Base-by-base conservation (phyloP, 2,113 vertebrate species). In the Spea bombifrons region DNA sequence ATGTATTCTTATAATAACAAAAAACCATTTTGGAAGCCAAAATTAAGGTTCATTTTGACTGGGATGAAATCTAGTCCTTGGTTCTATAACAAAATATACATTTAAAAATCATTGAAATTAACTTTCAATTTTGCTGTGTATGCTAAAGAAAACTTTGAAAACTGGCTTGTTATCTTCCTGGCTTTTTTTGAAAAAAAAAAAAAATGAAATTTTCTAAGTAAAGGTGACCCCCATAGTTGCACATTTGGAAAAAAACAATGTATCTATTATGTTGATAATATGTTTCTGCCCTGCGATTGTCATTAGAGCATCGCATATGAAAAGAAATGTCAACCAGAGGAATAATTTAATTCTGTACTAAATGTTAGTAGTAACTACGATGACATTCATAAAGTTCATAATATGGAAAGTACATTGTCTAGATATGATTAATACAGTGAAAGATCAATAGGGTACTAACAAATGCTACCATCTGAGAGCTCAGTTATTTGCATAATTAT, bases 351-450 rank as follows among this genome's bases (percentile, higher is more conserved):
- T 69, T 76, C 59, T 46, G 30, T 46, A 17, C 52, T 76, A 44
- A 69, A 76, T 76, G 75, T 59, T 69, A 45, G 75, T n/a, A 59
- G 65, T 64, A 71, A 71, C 68, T 55, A 72, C 68, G 64, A 53
- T 72, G 76, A 65, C 67, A 71, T 78, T 78, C 68, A 64, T 65
- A 78, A 78, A 78, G 76, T 78, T 78, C 76, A 78, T 68, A 78
- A 78, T 78, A 78, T 71, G 76, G 45, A 78, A 78, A 78, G 48
- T 65, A 78, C 48, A 71, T 72, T 78, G 76, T 78, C 68, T 78
- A 71, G 57, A 71, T 69, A 76, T 78, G 76, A 78, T 78, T 78
- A 78, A 78, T 78, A 71, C 59, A 71, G 68, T 16, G 30, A 63
- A 50, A 78, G 76, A 78, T 78, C 76, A 72, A 70, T 78, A 65